Evolutionary conservation across 2,888 invertebrate species (phyloP), one percentile per base, ranked within the genome.

Genomic region (Monochamus alternatus): DNA sequence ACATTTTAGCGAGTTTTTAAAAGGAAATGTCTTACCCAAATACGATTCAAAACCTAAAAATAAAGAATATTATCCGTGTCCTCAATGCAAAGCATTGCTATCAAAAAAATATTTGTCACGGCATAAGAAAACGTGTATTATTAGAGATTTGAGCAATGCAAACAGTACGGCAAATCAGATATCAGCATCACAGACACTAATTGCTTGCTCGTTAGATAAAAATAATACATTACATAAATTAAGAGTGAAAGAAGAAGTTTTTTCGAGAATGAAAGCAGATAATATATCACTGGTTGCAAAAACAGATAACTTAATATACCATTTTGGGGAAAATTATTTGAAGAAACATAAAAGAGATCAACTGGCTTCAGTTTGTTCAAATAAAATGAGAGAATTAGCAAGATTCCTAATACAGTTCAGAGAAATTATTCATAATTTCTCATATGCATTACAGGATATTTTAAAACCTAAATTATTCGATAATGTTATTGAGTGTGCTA

Each of bases 281-380:
- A n/a, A 67, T 12, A 67, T 67, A 30, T 62, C 63, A 2, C 5
- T 63, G 10, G 32, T 30, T 10, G 73, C 66, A 4, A 75, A 74
- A 72, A 68, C 63, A 66, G 75, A 79, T 74, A 5, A 44, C 32
- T 55, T 73, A 31, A 77, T 77, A 73, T 70, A 60, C 22, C 5
- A 70, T 47, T 75, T 71, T 76, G 76, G 73, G n/a, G 73, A 77
- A 71, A 47, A 75, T 59, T 70, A 77, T 70, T 63, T 73, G n/a
- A 75, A 77, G 71, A 78, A 77, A 69, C 76, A 77, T 63, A 73
- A 76, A 59, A 73, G 77, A 62, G 62, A 73, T 32, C 76, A 78
- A 69, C 65, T 78, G 32, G 12, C n/a, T 12, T 52, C 9, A 32
- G 60, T 67, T 8, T 62, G 62, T 55, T 68, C 30, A 22, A 74